Evolutionary conservation across 2,888 invertebrate species (phyloP).

Genomic region (Heliconius aoede): DNA sequence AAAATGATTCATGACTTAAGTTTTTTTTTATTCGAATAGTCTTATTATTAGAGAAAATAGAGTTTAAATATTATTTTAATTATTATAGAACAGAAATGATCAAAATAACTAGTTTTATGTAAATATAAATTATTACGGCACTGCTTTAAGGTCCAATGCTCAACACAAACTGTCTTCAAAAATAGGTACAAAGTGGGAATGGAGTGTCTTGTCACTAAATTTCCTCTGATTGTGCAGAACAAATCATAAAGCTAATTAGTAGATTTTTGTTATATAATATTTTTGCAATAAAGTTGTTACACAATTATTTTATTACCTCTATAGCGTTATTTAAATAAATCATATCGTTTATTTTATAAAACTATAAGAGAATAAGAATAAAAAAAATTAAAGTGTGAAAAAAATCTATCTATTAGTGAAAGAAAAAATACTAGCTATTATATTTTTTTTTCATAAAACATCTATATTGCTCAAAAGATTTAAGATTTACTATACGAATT

Average conservation of each 20-base stretch:
- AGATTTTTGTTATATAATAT: too few species aligned
- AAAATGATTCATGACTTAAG: neutral
- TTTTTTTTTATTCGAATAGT: neutral
- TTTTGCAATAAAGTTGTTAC: neutral
- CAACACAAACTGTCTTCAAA: neutral
- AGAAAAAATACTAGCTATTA: neutral
- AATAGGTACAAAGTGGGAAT: neutral
- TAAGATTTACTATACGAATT: neutral
- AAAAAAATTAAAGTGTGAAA: neutral
- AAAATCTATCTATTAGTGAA: neutral
- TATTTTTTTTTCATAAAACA: neutral
- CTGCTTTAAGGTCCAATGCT: too few species aligned
- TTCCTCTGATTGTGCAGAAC: neutral
- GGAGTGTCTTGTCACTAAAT: neutral
- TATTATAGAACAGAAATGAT: neutral
- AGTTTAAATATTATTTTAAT: neutral
- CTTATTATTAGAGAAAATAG: neutral
- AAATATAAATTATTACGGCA: too few species aligned
- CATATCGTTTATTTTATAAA: neutral
- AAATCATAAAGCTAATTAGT: too few species aligned
- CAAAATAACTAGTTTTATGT: too few species aligned
- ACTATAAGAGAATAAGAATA: neutral
- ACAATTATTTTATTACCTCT: neutral
- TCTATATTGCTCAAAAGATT: neutral
- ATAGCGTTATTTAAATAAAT: neutral